Percentiles rank a stretch among this genome's conserved stretches.
Conservation (phyloP, 1,140 invertebrate species). For the Tigriopus japonicus region DNA sequence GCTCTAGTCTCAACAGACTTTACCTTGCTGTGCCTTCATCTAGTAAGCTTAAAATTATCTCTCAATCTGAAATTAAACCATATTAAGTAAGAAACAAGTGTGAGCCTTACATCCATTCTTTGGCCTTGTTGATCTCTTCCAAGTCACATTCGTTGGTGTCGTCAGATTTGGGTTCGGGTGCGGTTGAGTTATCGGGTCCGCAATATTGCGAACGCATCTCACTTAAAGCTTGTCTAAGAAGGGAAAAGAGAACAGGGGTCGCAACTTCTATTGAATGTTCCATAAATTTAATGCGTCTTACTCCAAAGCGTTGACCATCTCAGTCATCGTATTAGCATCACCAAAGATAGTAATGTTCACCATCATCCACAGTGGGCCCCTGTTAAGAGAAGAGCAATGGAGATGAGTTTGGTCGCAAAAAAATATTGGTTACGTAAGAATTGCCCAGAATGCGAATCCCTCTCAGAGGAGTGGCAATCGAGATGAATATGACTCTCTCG, state of each 20-base stretch:
- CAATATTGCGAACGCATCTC: slow-evolving; percentile 4
- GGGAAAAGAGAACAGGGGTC: background rate
- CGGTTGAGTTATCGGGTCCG: background rate
- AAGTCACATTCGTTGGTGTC: slow-evolving; percentile 5
- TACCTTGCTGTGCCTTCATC: too few species aligned
- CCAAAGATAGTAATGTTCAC: slow-evolving; percentile 12
- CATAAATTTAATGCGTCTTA: background rate
- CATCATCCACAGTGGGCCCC: slow-evolving; percentile 11
- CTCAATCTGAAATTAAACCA: too few species aligned
- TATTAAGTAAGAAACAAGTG: too few species aligned
- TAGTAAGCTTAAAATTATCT: too few species aligned
- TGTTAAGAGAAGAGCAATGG: background rate
- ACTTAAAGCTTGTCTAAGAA: background rate
- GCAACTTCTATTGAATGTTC: background rate
- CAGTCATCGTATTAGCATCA: background rate
- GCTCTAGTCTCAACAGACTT: background rate
- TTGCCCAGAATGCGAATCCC: too few species aligned
- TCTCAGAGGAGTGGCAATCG: background rate
- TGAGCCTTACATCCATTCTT: slow-evolving; percentile 1
- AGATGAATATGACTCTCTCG: too few species aligned
- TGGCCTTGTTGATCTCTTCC: slow-evolving; percentile 5
- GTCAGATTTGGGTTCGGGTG: background rate
- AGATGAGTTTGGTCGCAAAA: too few species aligned
- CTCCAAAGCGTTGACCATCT: slow-evolving; percentile 8
- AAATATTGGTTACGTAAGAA: too few species aligned